These are phyloP conservation scores for Scrobipalpa costella DNA, from an alignment of 2,888 invertebrate genomes.

Conservation along the genomic window DNA sequence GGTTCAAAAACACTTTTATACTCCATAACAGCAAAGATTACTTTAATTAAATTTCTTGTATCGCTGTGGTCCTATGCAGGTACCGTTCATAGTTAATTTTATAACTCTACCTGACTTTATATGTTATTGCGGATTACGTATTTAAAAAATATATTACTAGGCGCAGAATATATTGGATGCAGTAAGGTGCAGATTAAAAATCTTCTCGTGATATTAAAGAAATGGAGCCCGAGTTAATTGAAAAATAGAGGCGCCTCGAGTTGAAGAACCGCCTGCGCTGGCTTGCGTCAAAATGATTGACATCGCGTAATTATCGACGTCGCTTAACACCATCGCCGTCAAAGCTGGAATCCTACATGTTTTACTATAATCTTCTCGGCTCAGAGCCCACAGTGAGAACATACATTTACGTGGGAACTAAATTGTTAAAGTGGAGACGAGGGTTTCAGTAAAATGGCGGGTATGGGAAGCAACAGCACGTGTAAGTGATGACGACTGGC, in stretches of 20 bases:
- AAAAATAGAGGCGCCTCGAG: constrained; percentile 6
- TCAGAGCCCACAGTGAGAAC: constrained; percentile 11
- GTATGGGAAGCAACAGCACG: constrained; percentile 4
- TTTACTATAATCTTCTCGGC: constrained; percentile 11
- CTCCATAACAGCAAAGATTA: constrained; percentile 13
- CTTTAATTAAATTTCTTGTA: constrained; percentile 9
- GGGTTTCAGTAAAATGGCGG: constrained; percentile 2
- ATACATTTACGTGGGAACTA: constrained; percentile 14
- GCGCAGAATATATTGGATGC: not conserved
- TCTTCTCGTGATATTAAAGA: not conserved
- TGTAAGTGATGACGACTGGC: constrained; percentile 5
- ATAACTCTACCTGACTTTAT: constrained; percentile 3
- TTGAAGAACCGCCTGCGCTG: not conserved
- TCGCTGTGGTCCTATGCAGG: not conserved
- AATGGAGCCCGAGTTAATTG: constrained; percentile 12
- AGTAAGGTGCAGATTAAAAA: constrained; percentile 1
- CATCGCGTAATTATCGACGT: constrained; percentile 14
- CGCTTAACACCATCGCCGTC: constrained; percentile 9
- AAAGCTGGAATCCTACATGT: constrained; percentile 5
- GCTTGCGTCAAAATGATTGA: constrained; percentile 15
- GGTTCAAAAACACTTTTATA: constrained; percentile 15
- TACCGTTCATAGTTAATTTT: constrained; percentile 12
- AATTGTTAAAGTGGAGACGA: not conserved
- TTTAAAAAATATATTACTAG: not conserved
- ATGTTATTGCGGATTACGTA: not conserved